Conservation (phyloP, 2,888 invertebrate species). For the Agrotis clavis region DNA sequence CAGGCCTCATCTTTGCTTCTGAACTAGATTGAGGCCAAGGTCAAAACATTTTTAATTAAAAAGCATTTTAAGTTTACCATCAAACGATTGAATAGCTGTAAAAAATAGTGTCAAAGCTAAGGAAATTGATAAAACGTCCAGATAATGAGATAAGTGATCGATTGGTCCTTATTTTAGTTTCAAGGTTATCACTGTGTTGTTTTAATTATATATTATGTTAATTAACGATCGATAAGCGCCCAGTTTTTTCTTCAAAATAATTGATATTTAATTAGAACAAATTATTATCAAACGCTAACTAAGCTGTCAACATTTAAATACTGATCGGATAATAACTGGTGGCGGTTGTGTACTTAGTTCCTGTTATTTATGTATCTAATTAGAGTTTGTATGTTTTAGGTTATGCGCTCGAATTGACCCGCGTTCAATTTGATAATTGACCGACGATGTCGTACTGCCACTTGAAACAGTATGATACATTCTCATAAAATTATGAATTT, state of each 20-base stretch:
- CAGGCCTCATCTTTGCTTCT: too few relatives aligned
- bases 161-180: slow-evolving; percentile 30
- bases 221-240: slow-evolving; percentile 53
- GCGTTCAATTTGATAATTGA: too few relatives aligned
- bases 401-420: too few relatives aligned
- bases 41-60: too few relatives aligned
- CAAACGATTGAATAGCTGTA: background rate
- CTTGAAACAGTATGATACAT: too few relatives aligned
- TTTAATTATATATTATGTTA: slow-evolving; percentile 54
- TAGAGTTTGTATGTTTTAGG: too few relatives aligned
- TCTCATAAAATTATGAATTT: too few relatives aligned
- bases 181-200: slow-evolving; percentile 47
- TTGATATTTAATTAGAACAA: slow-evolving; percentile 58
- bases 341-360: too few relatives aligned
- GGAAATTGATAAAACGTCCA: slow-evolving; percentile 45
- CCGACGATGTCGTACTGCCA: too few relatives aligned
- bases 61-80: too few relatives aligned
- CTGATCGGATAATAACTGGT: background rate
- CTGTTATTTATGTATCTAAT: too few relatives aligned
- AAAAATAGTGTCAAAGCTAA: slow-evolving; percentile 15
- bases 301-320: slow-evolving; percentile 35
- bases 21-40: too few relatives aligned
- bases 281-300: slow-evolving; percentile 51
- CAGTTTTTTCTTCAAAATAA: slow-evolving; percentile 49
- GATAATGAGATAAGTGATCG: slow-evolving; percentile 62